These are phyloP conservation scores for Illadopsis cleaveri DNA, from an alignment of 2,113 vertebrate genomes.

Conservation along the genomic window DNA sequence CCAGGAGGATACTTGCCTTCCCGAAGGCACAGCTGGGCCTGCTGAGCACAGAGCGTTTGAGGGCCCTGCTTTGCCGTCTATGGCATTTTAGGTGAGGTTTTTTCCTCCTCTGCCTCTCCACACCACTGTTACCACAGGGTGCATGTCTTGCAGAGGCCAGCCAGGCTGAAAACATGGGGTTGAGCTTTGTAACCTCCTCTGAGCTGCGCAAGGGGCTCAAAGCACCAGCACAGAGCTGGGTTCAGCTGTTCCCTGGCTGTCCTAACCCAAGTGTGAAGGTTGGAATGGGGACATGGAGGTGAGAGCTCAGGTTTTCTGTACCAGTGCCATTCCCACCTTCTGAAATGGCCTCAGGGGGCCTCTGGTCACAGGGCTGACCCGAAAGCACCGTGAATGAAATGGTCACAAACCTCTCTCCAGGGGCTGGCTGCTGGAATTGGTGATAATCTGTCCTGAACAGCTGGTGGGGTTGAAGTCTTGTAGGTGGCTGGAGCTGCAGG, in stretches of 20 bases:
- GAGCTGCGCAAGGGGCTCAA: background rate
- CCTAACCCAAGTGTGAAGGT: background rate
- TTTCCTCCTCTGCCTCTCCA: background rate
- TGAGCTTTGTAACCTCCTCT: background rate
- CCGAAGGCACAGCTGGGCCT: background rate
- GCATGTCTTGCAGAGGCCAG: background rate
- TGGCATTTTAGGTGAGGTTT: background rate
- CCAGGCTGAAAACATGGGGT: background rate
- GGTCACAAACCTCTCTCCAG: background rate
- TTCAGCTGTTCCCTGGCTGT: background rate
- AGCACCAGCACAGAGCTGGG: background rate
- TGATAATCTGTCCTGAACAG: background rate
- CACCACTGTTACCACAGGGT: rapidly evolving
- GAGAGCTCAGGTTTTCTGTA: background rate
- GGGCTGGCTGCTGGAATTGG: background rate
- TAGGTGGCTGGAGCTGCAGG: background rate
- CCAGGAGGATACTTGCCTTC: background rate
- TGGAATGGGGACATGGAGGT: background rate
- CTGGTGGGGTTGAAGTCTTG: background rate
- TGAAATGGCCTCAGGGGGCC: background rate
- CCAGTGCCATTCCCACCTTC: background rate
- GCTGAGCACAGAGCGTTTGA: background rate
- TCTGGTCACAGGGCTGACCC: background rate
- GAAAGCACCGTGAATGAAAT: rapidly evolving
- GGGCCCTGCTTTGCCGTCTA: background rate